Percentiles rank a stretch among this genome's conserved stretches.
Conservation (phyloP, 2,888 invertebrate genomes). For the Pandemis corylana region DNA sequence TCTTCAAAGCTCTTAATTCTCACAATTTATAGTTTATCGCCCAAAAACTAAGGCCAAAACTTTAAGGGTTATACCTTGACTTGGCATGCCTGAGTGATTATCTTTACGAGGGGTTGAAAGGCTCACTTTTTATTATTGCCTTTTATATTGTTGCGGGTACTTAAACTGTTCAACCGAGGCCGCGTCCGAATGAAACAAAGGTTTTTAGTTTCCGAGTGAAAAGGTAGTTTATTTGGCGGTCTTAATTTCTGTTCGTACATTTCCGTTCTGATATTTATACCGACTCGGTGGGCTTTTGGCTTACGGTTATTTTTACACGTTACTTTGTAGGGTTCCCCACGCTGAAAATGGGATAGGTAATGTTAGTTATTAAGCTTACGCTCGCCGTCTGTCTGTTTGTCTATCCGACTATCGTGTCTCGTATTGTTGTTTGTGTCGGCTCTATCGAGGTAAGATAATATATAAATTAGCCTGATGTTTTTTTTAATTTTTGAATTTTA, state of each 20-base stretch:
- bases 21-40: neutral
- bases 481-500: too few species aligned
- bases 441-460: too few species aligned
- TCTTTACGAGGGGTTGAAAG: slow-evolving; percentile 81
- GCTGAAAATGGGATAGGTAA: neutral
- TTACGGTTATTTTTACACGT: slow-evolving; percentile 3
- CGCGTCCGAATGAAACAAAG: slow-evolving; percentile 58
- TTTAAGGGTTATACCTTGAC: slow-evolving; percentile 59
- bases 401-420: neutral
- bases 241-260: slow-evolving; percentile 33
- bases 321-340: neutral
- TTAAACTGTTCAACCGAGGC: slow-evolving; percentile 66
- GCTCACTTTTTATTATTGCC: slow-evolving; percentile 76
- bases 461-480: too few species aligned
- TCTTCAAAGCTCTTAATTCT: neutral
- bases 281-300: slow-evolving; percentile 8
- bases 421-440: too few species aligned
- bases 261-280: slow-evolving; percentile 23
- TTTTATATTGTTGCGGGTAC: slow-evolving; percentile 67
- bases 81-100: slow-evolving; percentile 70
- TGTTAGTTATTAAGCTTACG: neutral
- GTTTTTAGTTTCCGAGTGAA: slow-evolving; percentile 56
- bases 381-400: neutral
- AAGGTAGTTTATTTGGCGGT: slow-evolving; percentile 51
- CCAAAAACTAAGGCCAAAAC: slow-evolving; percentile 35